Evolutionary conservation across 2,888 invertebrate genomes (phyloP).

Genomic region (Crepidodera aurea): DNA sequence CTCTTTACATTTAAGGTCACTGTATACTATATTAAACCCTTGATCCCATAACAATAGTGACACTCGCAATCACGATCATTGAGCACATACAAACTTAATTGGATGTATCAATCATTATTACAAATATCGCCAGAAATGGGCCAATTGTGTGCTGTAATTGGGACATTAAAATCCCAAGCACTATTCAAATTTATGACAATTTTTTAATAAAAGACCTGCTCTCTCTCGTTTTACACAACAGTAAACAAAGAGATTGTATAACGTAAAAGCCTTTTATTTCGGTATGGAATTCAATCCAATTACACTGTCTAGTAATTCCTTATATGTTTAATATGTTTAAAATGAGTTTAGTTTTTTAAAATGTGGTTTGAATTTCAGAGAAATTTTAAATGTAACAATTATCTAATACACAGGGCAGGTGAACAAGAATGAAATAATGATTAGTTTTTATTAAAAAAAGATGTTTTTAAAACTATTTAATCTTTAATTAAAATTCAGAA

Average conservation of each 20-base stretch:
- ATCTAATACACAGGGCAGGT: no score
- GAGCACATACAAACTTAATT: constrained; percentile 46
- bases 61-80: constrained; percentile 43
- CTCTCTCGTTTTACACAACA: constrained; percentile 12
- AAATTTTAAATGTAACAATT: no score
- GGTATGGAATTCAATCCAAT: background rate
- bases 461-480: no score
- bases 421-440: no score
- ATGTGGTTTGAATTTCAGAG: no score
- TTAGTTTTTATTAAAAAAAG: no score
- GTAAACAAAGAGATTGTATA: background rate
- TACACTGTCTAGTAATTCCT: background rate
- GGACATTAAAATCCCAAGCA: constrained; percentile 42
- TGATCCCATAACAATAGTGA: constrained; percentile 41
- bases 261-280: background rate
- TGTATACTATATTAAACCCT: constrained; percentile 21
- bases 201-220: constrained; percentile 12
- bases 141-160: constrained; percentile 43
- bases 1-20: background rate
- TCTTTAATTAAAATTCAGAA: no score
- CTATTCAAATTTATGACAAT: constrained; percentile 15
- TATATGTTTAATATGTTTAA: no score
- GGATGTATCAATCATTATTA: constrained; percentile 47
- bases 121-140: constrained; percentile 31
- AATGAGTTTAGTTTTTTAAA: no score